Conservation (phyloP, 2,797 vertebrate genomes). For the Mionectes olivaceus region DNA sequence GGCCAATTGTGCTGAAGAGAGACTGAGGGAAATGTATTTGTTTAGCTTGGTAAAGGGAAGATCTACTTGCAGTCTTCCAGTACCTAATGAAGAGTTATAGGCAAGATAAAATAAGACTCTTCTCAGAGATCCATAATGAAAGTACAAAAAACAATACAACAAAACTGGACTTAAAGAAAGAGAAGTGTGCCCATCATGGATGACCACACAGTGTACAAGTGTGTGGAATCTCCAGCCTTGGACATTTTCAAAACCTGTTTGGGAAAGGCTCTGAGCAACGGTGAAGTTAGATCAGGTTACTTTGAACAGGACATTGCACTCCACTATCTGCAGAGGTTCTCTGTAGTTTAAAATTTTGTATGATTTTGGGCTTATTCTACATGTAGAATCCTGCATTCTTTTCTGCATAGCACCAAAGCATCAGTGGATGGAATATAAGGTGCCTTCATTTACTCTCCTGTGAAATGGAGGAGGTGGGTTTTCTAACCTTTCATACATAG, state of each 20-base stretch:
- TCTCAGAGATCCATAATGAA: not conserved
- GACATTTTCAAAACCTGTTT: not conserved
- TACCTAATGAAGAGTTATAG: not conserved
- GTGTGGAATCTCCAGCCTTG: not conserved
- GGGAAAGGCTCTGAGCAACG: not conserved
- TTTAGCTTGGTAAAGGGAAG: not conserved
- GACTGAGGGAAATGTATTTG: not conserved
- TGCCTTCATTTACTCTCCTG: not conserved
- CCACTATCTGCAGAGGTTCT: not conserved
- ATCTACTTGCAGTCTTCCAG: not conserved
- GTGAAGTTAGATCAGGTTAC: not conserved
- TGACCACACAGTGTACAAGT: not conserved
- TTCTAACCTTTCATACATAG: not conserved
- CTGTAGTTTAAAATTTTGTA: not conserved
- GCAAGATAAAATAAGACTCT: not conserved
- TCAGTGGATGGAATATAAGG: not conserved
- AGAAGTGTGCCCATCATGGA: not conserved
- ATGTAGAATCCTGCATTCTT: not conserved
- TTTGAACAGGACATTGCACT: not conserved
- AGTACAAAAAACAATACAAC: not conserved
- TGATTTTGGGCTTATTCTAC: not conserved
- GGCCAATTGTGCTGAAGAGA: not conserved
- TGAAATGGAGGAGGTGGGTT: not conserved
- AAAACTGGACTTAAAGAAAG: not conserved
- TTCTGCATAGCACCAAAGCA: not conserved